Percentiles rank a stretch among this genome's conserved stretches.
Conservation (phyloP, 2,888 invertebrate genomes). For the Catocala nupta region DNA sequence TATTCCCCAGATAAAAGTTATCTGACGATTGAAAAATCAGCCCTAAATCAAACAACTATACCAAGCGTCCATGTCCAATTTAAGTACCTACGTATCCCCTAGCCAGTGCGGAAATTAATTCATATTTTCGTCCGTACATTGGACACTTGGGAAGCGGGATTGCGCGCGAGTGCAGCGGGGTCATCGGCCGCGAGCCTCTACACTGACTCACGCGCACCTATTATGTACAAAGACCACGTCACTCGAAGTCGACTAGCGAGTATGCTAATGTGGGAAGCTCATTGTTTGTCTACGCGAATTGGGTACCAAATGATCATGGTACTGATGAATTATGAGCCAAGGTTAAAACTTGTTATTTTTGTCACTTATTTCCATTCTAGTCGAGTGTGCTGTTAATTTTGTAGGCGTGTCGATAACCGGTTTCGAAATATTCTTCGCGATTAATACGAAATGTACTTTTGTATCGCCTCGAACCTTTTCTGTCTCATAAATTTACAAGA, state of each 20-base stretch:
- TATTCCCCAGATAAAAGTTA: too few species aligned
- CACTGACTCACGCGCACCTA: slow-evolving; percentile 55
- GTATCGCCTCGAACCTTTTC: too few species aligned
- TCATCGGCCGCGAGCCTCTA: slow-evolving; percentile 52
- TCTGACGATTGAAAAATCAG: too few species aligned
- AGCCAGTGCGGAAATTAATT: not conserved
- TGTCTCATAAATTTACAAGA: too few species aligned
- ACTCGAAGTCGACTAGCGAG: slow-evolving; percentile 14
- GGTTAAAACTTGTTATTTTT: not conserved
- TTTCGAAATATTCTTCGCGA: too few species aligned
- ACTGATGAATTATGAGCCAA: not conserved
- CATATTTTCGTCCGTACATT: slow-evolving; percentile 41
- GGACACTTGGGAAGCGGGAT: slow-evolving; percentile 46
- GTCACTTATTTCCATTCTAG: not conserved
- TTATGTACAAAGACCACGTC: slow-evolving; percentile 41
- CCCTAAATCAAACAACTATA: too few species aligned
- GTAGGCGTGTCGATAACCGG: not conserved
- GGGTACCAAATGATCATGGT: not conserved
- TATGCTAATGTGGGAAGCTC: slow-evolving; percentile 14
- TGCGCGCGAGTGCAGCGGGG: slow-evolving; percentile 53
- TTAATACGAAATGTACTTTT: too few species aligned
- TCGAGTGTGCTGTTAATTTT: not conserved
- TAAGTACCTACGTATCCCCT: too few species aligned
- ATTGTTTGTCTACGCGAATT: slow-evolving; percentile 4
- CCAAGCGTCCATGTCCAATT: too few species aligned